Evolutionary conservation across 2,797 vertebrate species (phyloP).

Genomic region (Serranus cabrilla): DNA sequence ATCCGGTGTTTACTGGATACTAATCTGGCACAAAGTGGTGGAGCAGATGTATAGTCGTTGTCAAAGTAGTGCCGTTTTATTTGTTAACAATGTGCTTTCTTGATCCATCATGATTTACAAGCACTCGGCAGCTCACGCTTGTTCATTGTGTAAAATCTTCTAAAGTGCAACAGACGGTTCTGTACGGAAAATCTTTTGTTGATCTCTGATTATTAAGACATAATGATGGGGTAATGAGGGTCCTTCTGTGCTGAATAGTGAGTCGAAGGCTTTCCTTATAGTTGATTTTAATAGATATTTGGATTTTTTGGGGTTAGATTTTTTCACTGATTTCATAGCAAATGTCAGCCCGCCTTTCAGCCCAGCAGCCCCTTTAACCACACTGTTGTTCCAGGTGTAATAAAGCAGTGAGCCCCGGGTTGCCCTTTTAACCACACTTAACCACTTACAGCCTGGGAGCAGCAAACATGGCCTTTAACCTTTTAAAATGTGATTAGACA

Average conservation of each 20-base stretch:
- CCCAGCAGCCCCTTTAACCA: constrained; percentile 1
- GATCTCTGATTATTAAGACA: background rate
- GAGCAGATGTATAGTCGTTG: background rate
- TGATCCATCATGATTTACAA: background rate
- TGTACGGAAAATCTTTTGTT: background rate
- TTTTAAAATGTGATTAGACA: constrained; percentile 67
- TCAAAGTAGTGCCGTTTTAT: background rate
- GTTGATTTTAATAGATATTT: background rate
- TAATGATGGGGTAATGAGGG: background rate
- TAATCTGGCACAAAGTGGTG: background rate
- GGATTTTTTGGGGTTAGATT: background rate
- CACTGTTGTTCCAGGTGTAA: constrained; percentile 32
- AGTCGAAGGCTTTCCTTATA: background rate
- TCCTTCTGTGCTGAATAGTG: background rate
- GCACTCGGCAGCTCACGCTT: background rate
- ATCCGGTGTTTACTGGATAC: background rate
- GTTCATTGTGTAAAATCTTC: background rate
- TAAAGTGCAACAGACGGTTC: background rate
- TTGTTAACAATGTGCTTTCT: background rate
- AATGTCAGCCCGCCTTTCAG: constrained; percentile 29
- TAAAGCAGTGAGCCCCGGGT: constrained; percentile 22
- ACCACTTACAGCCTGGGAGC: constrained; percentile 38
- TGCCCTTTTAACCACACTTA: constrained; percentile 55
- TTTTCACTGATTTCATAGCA: constrained; percentile 14
- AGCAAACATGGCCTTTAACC: constrained; percentile 56